Evolutionary conservation across 2,113 vertebrate species (phyloP), one percentile per base, ranked within the genome.

Genomic region (Bothrops jararaca): DNA sequence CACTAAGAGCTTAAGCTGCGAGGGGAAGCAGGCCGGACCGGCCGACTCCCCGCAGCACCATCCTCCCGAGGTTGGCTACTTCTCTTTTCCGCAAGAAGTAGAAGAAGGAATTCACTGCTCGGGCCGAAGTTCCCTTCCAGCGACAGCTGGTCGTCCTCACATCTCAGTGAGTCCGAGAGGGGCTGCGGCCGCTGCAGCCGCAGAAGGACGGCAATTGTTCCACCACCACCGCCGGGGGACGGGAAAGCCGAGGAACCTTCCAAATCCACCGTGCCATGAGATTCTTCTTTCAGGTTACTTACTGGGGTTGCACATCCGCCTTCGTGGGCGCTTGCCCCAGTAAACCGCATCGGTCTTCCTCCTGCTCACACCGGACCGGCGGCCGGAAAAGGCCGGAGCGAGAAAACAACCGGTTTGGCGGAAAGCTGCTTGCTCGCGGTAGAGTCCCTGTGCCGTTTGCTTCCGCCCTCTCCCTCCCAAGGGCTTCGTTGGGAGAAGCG

Each of bases 311-410:
- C 74, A 34, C 74, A 20, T 9, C 18, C 18, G 18, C 18, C 22
- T 29, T 53, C 7, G 53, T 6, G 6, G 56, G 64, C 42, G 23
- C 34, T n/a, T n/a, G n/a, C n/a, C 8, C 56, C 7, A 64, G 23
- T 53, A 15, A 4, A 13, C 8, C 57, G 89, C n/a, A 24, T 64
- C 29, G 29, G 15, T 12, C 29, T 42, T 45, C 52, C 39, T 42
- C 42, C 52, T 39, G 29, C 34, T 52, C 50, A 23, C 24, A 13
- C 15, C 29, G 20, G 20, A 60, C 20, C 50, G 85, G 85, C 58
- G 91, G n/a, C 89, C 89, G 94, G 94, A 91, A 91, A 91, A 1
- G 20, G 93, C 20, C 20, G 91, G 58, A 34, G 93, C 90, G 10
- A 45, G 90, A 11, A 90, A 58, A 90, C 90, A 91, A 86, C 26